Evolutionary conservation across 1,140 invertebrate genomes (phyloP), one percentile per base, ranked within the genome.

Genomic region (Achatina immaculata): DNA sequence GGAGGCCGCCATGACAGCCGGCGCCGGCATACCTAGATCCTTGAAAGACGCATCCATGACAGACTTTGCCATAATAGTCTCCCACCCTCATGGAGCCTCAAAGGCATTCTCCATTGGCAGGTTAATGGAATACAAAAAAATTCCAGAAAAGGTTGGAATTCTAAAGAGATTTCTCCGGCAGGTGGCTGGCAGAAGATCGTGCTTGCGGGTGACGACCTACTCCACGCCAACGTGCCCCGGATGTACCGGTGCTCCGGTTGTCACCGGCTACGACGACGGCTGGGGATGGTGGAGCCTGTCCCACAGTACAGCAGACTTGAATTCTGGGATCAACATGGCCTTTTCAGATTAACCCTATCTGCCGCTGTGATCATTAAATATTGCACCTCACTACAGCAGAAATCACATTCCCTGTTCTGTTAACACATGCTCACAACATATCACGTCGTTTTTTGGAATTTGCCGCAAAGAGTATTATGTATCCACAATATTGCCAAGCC

Each of bases 241-340:
- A 24, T 80, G 78, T 72, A 55, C 78, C 0, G 78, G 78, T 28
- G 78, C 78, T 6, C 78, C 78, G 0, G 45, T 80, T 11, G 55
- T 80, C 28, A 80, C 78, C 1, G 78, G 78, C 7, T 80, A 80
- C 58, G 78, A 72, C 16, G 78, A 80, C 34, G 68, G 78, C 11
- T 71, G 65, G 65, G 45, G 36, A 0, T 80, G 78, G 78, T 80
- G 78, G 78, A 16, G 31, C 3, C 40, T 80, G 3, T 14, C 42
- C 11, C 78, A 80, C 28, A 71, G 66, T n/a, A 69, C 48, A 43
- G 78, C 66, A 69, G 78, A 80, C 51, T 48, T 80, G 31, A 48
- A 0, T 16, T 24, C 43, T 24, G 78, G 62, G 9, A 42, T 80
- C 0, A 65, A 80, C 16, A 71, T 80, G 43, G 78, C 78, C 1